These are phyloP conservation scores for Drosophila mimetica DNA, from an alignment of 2,888 invertebrate genomes.

Conservation along the genomic window DNA sequence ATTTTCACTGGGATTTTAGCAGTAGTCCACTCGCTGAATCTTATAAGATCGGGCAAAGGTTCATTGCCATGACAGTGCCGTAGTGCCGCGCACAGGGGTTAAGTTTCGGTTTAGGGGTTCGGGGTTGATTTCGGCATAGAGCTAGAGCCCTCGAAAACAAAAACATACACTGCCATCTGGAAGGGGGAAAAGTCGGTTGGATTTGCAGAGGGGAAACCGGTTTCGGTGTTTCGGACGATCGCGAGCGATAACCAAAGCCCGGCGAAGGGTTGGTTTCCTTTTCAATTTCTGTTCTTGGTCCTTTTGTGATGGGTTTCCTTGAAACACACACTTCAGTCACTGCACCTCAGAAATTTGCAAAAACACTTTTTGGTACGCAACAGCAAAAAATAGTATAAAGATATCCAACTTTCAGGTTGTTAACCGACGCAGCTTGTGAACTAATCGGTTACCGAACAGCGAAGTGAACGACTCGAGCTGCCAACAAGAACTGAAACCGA, in stretches of 20 bases:
- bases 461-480: conserved; percentile 33
- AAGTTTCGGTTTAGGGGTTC: conserved; percentile 6
- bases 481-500: conserved; percentile 35
- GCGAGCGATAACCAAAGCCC: conserved; percentile 10
- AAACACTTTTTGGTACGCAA: conserved; percentile 6
- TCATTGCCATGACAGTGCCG: conserved; percentile 12
- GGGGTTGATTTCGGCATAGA: conserved; percentile 21
- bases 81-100: conserved; percentile 1
- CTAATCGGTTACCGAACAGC: conserved; percentile 3
- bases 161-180: conserved; percentile 4
- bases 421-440: neutral
- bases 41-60: conserved; percentile 34
- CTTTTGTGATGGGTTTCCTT: neutral
- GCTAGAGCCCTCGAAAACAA: conserved; percentile 7
- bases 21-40: conserved; percentile 23
- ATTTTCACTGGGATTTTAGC: conserved; percentile 19
- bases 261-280: conserved; percentile 17
- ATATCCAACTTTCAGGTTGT: neutral
- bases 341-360: neutral
- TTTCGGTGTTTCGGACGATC: conserved; percentile 16
- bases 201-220: conserved; percentile 18
- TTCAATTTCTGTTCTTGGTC: neutral
- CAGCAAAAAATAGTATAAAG: conserved; percentile 10
- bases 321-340: neutral
- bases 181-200: neutral